Evolutionary conservation across 2,797 vertebrate species (phyloP).

Genomic region (Urophycis tenuis): DNA sequence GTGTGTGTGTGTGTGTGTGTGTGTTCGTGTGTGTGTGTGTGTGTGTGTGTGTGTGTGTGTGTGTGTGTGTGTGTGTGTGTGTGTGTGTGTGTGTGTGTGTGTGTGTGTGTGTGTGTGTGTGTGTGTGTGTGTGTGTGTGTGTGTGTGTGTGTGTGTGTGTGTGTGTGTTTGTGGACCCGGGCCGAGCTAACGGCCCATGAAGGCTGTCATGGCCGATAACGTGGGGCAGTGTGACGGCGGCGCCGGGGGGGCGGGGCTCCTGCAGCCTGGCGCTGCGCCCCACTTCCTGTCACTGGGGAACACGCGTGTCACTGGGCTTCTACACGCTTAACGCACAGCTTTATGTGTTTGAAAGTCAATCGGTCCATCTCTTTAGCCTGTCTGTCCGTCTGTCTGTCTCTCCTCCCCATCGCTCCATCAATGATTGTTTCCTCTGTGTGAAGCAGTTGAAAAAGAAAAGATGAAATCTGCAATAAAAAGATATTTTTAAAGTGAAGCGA

Average conservation of each 20-base stretch:
- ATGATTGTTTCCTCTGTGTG: neutral
- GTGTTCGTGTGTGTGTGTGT: neutral
- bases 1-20: neutral
- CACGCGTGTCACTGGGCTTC: neutral
- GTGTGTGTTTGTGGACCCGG: neutral
- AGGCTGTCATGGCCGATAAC: neutral
- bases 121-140: neutral
- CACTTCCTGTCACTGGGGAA: neutral
- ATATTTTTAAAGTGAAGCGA: neutral
- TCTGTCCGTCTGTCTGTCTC: neutral
- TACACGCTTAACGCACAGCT: neutral
- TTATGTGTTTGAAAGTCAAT: neutral
- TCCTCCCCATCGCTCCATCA: neutral
- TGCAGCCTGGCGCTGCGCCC: neutral
- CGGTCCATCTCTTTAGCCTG: neutral
- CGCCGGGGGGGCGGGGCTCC: neutral
- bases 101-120: no score
- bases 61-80: slow-evolving; percentile 27
- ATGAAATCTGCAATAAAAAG: neutral
- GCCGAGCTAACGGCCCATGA: neutral
- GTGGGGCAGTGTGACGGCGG: neutral
- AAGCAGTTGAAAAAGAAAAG: neutral
- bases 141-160: neutral
- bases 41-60: neutral
- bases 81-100: neutral